Evolutionary conservation across 2,113 vertebrate species (phyloP).

Genomic region (Dendrocopos noguchii): DNA sequence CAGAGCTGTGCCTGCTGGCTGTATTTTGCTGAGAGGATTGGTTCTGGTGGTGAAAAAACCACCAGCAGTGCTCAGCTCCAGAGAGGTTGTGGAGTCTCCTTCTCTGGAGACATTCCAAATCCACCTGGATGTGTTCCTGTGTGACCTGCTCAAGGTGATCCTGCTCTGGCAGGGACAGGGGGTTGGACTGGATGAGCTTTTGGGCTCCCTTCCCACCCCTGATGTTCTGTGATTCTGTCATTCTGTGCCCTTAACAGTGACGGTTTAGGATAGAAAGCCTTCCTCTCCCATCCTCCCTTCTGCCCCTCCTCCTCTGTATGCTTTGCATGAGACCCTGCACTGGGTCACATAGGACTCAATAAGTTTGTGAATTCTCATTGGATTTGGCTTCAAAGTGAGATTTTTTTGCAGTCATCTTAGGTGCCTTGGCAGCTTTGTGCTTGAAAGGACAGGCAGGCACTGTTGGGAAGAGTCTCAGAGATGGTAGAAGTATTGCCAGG

Average conservation of each 20-base stretch:
- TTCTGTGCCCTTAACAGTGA: neutral
- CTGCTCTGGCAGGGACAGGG: no score
- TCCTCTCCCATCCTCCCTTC: neutral
- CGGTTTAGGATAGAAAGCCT: neutral
- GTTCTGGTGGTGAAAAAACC: neutral
- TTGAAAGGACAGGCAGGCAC: neutral
- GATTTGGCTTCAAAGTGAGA: neutral
- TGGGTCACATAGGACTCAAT: neutral
- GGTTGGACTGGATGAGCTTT: no score
- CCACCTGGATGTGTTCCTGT: no score
- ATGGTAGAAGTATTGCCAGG: neutral
- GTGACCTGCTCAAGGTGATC: no score
- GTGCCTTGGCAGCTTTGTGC: accelerated
- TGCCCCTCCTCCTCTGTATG: neutral
- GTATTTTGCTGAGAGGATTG: neutral
- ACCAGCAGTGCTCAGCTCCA: neutral
- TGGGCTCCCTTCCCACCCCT: no score
- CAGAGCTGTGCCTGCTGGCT: neutral
- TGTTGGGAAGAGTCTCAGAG: neutral
- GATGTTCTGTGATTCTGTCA: neutral
- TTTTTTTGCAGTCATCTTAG: neutral
- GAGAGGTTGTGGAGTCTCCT: no score
- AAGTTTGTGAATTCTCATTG: neutral
- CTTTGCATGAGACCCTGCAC: neutral
- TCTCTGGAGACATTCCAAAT: no score